These are phyloP conservation scores for Tineola bisselliella DNA, from an alignment of 2,888 invertebrate species.

Conservation along the genomic window DNA sequence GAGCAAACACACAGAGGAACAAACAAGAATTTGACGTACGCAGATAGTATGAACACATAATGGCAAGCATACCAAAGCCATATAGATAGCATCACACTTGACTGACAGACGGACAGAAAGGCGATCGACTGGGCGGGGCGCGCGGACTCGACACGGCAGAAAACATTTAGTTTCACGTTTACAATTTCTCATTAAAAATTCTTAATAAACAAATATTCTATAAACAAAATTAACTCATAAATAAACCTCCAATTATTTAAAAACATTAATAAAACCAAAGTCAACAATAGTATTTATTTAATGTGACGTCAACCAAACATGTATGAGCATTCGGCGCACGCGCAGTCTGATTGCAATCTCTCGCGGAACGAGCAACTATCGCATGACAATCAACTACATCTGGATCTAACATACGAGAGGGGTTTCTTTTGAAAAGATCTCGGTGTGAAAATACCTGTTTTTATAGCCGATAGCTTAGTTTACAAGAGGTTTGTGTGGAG, in stretches of 20 bases:
- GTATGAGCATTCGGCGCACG: constrained; percentile 33
- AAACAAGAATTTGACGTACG: not conserved
- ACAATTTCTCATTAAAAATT: not conserved
- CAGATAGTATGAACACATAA: not conserved
- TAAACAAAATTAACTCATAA: too few species aligned
- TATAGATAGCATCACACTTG: constrained; percentile 18
- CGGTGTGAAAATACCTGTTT: constrained; percentile 10
- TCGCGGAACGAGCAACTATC: constrained; percentile 28
- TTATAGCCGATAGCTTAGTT: not conserved
- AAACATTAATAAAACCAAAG: not conserved
- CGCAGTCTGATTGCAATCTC: constrained; percentile 39
- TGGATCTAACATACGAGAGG: not conserved
- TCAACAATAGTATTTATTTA: not conserved
- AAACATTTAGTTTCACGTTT: not conserved
- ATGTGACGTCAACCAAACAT: not conserved
- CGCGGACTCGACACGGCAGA: not conserved
- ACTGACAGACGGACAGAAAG: constrained; percentile 17
- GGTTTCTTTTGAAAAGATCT: constrained; percentile 8
- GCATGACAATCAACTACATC: constrained; percentile 17
- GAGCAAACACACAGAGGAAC: not conserved
- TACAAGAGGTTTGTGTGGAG: not conserved
- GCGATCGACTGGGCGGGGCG: constrained; percentile 19
- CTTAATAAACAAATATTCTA: too few species aligned
- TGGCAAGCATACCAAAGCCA: constrained; percentile 3
- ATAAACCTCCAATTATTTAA: too few species aligned